Base-by-base conservation (phyloP, 2,797 vertebrate species). In the Platalea minor region DNA sequence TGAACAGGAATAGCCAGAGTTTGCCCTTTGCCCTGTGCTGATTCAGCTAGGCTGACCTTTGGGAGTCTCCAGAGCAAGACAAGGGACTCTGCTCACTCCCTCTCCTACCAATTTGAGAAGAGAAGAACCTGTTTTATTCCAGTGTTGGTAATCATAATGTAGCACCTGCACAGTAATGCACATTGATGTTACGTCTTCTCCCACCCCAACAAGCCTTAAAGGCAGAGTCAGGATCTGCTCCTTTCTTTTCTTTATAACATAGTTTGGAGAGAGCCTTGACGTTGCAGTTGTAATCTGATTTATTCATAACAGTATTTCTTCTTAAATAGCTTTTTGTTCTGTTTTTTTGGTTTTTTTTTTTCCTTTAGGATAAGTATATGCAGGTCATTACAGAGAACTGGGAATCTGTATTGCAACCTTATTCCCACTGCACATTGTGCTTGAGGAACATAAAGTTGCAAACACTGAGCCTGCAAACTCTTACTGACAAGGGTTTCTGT, bases 1-100 rank as follows among this genome's bases (percentile, higher is more conserved):
- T 48, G n/a, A 64, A 53, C 0, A 0, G 63, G 21, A 81, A 31
- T 31, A 33, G 14, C 5, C 26, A 35, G 35, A 26, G 2, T 76
- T 76, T 95, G 33, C 23, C 17, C 43, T 12, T 2, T 68, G 11
- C 29, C 25, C 28, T 45, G 11, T 35, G 35, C 24, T 70, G 28
- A 19, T 48, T 31, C 37, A 89, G 16, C 13, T 24, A 17, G 13
- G 19, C 18, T 72, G 67, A 54, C 13, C 3, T 57, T 28, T 59
- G 29, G 9, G 25, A 1, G 3, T 74, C 56, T 73, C 39, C 43
- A 80, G 41, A 85, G 29, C 20, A 69, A 69, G 67, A 23, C 15
- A 79, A 80, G 25, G 16, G 39, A 63, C 29, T 70, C 13, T 61
- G 35, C 17, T 57, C 10, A 21, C 8, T 53, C 28, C 17, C 1